Base-by-base conservation (phyloP, 2,888 invertebrate genomes). In the Dione juno region DNA sequence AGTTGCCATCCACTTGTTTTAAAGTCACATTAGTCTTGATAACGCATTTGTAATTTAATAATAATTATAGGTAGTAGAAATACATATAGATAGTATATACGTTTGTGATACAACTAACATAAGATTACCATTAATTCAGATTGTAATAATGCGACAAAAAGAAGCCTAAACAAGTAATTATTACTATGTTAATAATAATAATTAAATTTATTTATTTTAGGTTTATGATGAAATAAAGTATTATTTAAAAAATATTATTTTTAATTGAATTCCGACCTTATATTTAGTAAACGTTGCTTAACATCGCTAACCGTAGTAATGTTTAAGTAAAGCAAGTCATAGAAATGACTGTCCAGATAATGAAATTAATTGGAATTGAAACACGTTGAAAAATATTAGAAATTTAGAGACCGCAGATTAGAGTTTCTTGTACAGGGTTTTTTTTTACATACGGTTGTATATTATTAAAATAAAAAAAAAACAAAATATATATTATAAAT, bases 181-280 rank as follows among this genome's bases (percentile, higher is more conserved):
- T 45, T 28, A n/a, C 28, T 57, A 16, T n/a, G n/a, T n/a, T n/a
- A n/a, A n/a, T n/a, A n/a, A n/a, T 16, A 37, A 45, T 61, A 10
- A 40, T 16, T 45, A 28, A 61, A 45, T 61, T 35, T 45, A 61
- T 61, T 61, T 61, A 61, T 61, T 45, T 45, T 61, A 61, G n/a
- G n/a, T 28, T 35, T 45, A 61, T 45, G 61, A 2, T 7, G 45
- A 61, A 61, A 61, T 61, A 61, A 45, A 61, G 11, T 45, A 61
- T 61, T 45, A 45, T 16, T 28, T 35, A 9, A 45, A 21, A 45
- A 3, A 45, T 35, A 28, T 61, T 10, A 5, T 45, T 61, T 61
- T 45, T n/a, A 45, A 43, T 61, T 61, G 14, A 3, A n/a, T 10
- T 35, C 10, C 5, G 9, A 54, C 2, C 14, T 14, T 53, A n/a